phyloP scores from a whole-genome alignment of 2,113 vertebrate genomes.

The Epinephelus fuscoguttatus region DNA sequence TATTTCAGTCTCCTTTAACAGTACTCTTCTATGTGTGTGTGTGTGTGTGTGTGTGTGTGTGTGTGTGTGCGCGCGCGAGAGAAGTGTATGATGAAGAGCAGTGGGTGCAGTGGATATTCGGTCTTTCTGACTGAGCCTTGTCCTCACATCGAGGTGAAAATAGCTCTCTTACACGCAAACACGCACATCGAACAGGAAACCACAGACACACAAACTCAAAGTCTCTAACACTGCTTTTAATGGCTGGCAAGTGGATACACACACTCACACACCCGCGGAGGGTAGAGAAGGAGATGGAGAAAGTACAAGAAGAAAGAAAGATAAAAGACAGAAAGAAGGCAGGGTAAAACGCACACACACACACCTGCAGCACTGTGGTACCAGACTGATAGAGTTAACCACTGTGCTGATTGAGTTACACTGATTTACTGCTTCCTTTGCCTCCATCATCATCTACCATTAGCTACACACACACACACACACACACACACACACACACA shows the following conservation, averaged over 20 bases:
- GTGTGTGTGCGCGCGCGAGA: neutral
- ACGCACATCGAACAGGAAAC: conserved; percentile 2
- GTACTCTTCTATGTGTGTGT: neutral
- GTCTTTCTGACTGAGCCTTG: conserved; percentile 1
- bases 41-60: neutral
- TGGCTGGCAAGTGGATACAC: neutral
- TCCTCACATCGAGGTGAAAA: neutral
- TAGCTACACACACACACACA: conserved; percentile 20
- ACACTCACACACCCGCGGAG: neutral
- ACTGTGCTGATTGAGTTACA: conserved; percentile 59
- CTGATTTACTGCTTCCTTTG: conserved; percentile 59
- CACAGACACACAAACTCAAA: neutral
- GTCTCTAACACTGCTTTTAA: conserved; percentile 9
- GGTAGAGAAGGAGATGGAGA: neutral
- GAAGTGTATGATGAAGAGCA: conserved; percentile 1
- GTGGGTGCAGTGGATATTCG: conserved; percentile 14
- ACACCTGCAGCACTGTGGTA: conserved; percentile 8
- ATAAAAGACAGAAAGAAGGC: neutral
- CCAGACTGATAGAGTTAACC: conserved; percentile 56
- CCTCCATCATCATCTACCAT: conserved; percentile 37
- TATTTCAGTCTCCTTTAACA: neutral
- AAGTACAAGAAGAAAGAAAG: neutral
- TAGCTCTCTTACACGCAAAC: neutral
- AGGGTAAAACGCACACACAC: neutral
- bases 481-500: conserved; percentile 13